Percentiles rank a stretch among this genome's conserved stretches.
phyloP scores from a whole-genome alignment of 2,888 invertebrate species.

The Pantelozetes paolii region DNA sequence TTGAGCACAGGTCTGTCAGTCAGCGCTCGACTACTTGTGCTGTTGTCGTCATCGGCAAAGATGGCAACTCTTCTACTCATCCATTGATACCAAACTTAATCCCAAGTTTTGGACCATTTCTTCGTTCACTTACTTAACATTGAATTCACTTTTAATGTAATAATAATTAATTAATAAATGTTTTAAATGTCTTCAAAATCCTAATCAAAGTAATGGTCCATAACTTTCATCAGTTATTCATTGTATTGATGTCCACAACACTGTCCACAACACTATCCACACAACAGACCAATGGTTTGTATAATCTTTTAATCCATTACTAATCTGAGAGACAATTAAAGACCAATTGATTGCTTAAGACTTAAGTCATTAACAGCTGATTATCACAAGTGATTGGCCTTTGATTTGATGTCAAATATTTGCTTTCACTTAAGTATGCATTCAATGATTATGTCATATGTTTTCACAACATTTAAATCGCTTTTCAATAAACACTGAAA shows the following conservation, averaged over 20 bases:
- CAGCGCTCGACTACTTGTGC: constrained; percentile 1
- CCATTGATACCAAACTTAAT: not conserved
- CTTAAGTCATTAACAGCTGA: no score
- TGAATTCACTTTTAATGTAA: not conserved
- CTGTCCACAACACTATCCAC: not conserved
- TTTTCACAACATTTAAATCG: no score
- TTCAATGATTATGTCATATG: no score
- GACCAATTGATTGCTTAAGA: no score
- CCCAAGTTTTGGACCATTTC: constrained; percentile 1
- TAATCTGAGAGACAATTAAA: no score
- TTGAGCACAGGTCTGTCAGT: not conserved
- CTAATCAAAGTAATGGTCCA: constrained; percentile 19
- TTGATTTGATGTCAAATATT: no score
- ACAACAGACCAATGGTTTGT: not conserved
- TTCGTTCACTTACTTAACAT: not conserved
- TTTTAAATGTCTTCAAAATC: not conserved
- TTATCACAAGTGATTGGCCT: no score
- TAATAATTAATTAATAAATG: not conserved
- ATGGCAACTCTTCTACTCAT: constrained; percentile 1
- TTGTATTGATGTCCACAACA: constrained; percentile 7
- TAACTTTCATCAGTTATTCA: constrained; percentile 5
- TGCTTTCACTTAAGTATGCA: no score
- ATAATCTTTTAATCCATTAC: not conserved
- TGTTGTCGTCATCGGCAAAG: constrained; percentile 29
- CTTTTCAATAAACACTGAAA: no score